These are phyloP conservation scores for Carollia perspicillata DNA, from an alignment of 2,113 vertebrate genomes.

Conservation along the genomic window DNA sequence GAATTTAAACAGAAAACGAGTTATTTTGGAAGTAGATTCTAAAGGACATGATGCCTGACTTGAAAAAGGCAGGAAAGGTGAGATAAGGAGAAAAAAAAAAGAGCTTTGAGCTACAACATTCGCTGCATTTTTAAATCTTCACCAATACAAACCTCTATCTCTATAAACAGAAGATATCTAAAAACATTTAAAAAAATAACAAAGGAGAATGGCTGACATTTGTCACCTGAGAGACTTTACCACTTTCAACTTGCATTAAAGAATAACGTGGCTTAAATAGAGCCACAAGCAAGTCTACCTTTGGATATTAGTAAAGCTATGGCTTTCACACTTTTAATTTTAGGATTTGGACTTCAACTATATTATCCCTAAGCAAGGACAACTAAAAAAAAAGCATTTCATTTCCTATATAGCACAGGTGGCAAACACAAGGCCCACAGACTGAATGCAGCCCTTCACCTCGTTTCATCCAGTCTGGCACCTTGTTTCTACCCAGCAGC, in stretches of 20 bases:
- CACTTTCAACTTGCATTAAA: background rate
- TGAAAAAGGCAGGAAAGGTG: background rate
- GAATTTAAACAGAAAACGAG: background rate
- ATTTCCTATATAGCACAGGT: background rate
- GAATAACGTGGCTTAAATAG: background rate
- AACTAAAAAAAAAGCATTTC: conserved; percentile 41
- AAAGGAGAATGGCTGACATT: background rate
- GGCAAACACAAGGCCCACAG: no score
- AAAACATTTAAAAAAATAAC: background rate
- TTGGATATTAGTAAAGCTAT: background rate
- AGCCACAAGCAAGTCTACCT: background rate
- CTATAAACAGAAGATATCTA: background rate
- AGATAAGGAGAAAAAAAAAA: background rate
- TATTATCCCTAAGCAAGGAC: conserved; percentile 54
- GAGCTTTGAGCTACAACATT: background rate
- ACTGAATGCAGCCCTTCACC: no score
- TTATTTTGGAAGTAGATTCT: background rate
- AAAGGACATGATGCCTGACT: background rate
- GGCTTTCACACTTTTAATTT: background rate
- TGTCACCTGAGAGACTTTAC: background rate
- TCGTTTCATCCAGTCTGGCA: no score
- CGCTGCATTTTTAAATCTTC: background rate
- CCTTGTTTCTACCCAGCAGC: no score
- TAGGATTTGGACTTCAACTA: conserved; percentile 1
- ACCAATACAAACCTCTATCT: background rate